phyloP scores from a whole-genome alignment of 1,140 invertebrate species.

The Wasmannia auropunctata region DNA sequence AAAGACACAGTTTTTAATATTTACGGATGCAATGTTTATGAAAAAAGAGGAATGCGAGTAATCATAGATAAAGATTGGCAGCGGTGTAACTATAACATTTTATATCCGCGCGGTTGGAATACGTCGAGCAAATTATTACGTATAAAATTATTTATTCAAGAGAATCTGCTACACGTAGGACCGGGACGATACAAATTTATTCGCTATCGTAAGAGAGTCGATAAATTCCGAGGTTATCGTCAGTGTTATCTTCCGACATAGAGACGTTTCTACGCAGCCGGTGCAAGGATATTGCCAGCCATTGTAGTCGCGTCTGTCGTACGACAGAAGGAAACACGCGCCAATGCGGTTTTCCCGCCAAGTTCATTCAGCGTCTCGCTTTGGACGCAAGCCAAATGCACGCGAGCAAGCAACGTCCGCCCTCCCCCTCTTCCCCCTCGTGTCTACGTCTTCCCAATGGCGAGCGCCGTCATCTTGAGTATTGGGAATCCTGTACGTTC shows the following conservation, averaged over 20 bases:
- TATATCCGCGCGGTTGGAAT: background rate
- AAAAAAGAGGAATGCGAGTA: background rate
- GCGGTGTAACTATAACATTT: background rate
- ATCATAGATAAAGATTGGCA: background rate
- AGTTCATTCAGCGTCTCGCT: slow-evolving; percentile 82
- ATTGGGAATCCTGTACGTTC: slow-evolving; percentile 61
- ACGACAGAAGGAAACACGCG: slow-evolving; percentile 72
- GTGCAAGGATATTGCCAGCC: slow-evolving; percentile 63
- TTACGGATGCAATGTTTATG: background rate
- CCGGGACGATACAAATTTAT: slow-evolving; percentile 17
- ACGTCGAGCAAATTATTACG: background rate
- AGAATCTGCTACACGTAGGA: background rate
- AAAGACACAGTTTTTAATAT: background rate
- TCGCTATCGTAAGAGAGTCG: slow-evolving; percentile 17
- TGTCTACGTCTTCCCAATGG: slow-evolving; percentile 29
- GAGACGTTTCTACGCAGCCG: slow-evolving; percentile 37
- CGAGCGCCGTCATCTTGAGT: slow-evolving; percentile 42
- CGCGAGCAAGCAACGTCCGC: slow-evolving; percentile 59
- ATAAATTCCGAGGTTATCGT: slow-evolving; percentile 59
- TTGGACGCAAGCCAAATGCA: slow-evolving; percentile 83
- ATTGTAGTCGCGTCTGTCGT: slow-evolving; percentile 63
- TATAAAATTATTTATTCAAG: background rate
- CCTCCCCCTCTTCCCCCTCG: slow-evolving; percentile 11
- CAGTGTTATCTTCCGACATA: slow-evolving; percentile 49
- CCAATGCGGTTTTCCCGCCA: slow-evolving; percentile 80